Base-by-base conservation (phyloP, 2,888 invertebrate species). In the Eupithecia abbreviata region DNA sequence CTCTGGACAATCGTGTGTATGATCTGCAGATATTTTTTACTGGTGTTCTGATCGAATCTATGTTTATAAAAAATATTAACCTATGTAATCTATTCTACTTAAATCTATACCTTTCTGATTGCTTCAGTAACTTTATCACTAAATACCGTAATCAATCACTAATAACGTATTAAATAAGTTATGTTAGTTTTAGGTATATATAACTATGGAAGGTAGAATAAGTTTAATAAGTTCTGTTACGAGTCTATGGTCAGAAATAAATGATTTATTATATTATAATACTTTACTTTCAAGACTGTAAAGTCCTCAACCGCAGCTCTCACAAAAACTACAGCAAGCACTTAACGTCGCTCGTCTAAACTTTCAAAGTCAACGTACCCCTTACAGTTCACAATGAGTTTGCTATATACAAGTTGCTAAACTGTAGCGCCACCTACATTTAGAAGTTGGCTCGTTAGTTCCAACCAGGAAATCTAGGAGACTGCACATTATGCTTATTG, bases 361-460 rank as follows among this genome's bases (percentile, higher is more conserved):
- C 43, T 45, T 68, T 45, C 67, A 68, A 68, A 68, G 67, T 68
- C 67, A 18, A 68, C 67, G 45, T 68, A 6, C 67, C 45, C 45
- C 62, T 30, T 1, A 67, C 45, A 68, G 43, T 68, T 68, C n/a
- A 45, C 67, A 68, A 18, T 68, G 67, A 45, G 67, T 68, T 68
- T 68, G 67, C 47, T 42, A 42, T 42, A 42, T 42, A 42, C 66
- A 66, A 66, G 12, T 69, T 66, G 42, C 15, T 41, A 68, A 68
- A 45, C 43, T 68, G 68, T 43, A 68, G 12, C 45, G 30, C 45
- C 45, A 68, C 45, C 43, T 68, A 66, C 10, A 45, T 45, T 69
- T 47, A 68, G 69, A n/a, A 69, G 45, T 69, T 69, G 15, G 13
- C 69, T 47, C 69, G 69, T 69, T 69, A 30, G 69, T 69, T 43